Evolutionary conservation across 2,888 invertebrate genomes (phyloP), one percentile per base, ranked within the genome.

Genomic region (Antitype chi): DNA sequence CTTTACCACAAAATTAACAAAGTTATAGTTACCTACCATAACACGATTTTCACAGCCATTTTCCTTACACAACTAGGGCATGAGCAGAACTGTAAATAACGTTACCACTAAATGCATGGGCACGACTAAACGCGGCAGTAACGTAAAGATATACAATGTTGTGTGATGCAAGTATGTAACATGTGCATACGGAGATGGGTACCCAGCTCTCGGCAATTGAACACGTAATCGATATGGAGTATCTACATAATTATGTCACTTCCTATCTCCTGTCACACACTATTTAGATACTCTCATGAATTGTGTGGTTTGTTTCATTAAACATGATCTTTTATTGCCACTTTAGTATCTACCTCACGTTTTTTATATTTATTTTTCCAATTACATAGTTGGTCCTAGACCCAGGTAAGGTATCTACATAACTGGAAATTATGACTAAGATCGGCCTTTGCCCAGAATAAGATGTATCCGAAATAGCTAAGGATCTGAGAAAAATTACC

Each of bases 181-280:
- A 38, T 64, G 32, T 70, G 57, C 64, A 73, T 49, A 67, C 9
- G 20, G 43, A 62, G 82, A 80, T 77, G 71, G 53, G 81, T 64
- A 60, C 32, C 28, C 28, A 57, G 43, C 55, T 76, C 66, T 69
- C 59, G 52, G 66, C 66, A 25, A 57, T 70, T 32, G 76, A 57
- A 52, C 77, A 62, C 76, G 76, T 70, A 80, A 81, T 70, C 77
- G 70, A 77, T 82, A 71, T 71, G 70, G 62, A 67, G 52, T 76
- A 69, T 79, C 64, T 47, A 43, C 59, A 64, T 55, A 80, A 60
- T 70, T 43, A 81, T 81, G 55, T 60, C 80, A 80, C 64, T 76
- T 81, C 66, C 55, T 32, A 67, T 32, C 32, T 32, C 32, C 32
- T 32, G 32, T 32, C 32, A 32, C 32, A 32, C 38, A 5, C 38